Conservation (phyloP, 2,113 vertebrate species). For the Mesoclemmys tuberculata region DNA sequence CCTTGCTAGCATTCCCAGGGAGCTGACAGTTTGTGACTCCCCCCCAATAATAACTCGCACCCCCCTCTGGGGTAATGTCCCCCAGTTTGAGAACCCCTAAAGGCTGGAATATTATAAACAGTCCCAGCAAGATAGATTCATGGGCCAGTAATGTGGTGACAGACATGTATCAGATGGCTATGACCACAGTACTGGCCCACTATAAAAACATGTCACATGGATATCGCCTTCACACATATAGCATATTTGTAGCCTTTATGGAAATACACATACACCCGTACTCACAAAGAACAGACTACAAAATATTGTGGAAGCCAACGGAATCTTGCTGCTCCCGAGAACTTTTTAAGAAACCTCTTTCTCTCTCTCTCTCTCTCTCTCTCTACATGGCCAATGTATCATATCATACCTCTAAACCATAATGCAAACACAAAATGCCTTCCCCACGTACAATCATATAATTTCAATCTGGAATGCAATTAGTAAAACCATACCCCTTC, state of each 20-base stretch:
- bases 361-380: background rate
- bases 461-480: constrained; percentile 30
- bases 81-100: no score
- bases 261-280: background rate
- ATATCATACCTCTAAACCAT: background rate
- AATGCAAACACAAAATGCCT: background rate
- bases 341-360: background rate
- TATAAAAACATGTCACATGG: background rate
- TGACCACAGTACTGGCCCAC: background rate
- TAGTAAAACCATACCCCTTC: constrained; percentile 18
- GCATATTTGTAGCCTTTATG: background rate
- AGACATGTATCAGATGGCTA: background rate
- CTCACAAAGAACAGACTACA: background rate
- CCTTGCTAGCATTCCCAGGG: background rate
- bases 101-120: no score
- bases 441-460: background rate
- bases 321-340: background rate
- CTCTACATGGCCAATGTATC: background rate
- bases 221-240: background rate
- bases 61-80: no score
- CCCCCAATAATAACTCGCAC: background rate
- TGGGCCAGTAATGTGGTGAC: no score
- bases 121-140: no score
- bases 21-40: background rate
- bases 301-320: background rate